phyloP scores from a whole-genome alignment of 2,797 vertebrate genomes.

The Oreortyx pictus region DNA sequence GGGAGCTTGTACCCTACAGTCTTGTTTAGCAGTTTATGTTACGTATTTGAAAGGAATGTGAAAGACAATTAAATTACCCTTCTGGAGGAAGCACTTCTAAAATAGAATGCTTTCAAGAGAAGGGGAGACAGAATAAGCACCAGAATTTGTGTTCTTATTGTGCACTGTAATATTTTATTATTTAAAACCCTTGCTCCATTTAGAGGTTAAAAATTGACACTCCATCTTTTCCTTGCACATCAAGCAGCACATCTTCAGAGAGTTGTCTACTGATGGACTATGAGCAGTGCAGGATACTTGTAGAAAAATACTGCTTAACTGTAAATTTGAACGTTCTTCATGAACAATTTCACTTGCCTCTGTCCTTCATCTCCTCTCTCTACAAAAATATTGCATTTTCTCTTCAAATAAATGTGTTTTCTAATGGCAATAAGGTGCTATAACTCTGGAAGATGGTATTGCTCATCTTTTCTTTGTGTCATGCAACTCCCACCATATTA shows the following conservation, averaged over 20 bases:
- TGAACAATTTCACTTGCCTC: conserved; percentile 61
- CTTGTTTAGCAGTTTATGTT: neutral
- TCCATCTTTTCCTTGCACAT: conserved; percentile 18
- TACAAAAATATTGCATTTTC: conserved; percentile 76
- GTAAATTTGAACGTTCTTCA: conserved; percentile 67
- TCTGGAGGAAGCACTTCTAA: neutral
- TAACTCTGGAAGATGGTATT: conserved; percentile 70
- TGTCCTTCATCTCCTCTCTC: conserved; percentile 65
- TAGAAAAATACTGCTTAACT: conserved; percentile 40
- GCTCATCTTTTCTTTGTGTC: conserved; percentile 72
- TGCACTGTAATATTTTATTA: neutral
- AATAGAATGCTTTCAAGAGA: neutral
- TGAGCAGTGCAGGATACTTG: conserved; percentile 17
- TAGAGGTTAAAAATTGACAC: conserved; percentile 50
- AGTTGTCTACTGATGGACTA: conserved; percentile 16
- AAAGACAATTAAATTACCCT: neutral
- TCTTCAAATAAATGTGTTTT: conserved; percentile 75
- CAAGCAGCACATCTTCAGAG: conserved; percentile 1
- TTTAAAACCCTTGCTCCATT: conserved; percentile 15
- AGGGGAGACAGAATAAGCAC: neutral
- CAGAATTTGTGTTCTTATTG: neutral
- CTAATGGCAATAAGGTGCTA: conserved; percentile 65
- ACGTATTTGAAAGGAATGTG: neutral
- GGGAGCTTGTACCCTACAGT: neutral
- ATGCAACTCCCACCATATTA: conserved; percentile 68